These are phyloP conservation scores for Tinea semifulvella DNA, from an alignment of 2,888 invertebrate genomes.

Conservation along the genomic window DNA sequence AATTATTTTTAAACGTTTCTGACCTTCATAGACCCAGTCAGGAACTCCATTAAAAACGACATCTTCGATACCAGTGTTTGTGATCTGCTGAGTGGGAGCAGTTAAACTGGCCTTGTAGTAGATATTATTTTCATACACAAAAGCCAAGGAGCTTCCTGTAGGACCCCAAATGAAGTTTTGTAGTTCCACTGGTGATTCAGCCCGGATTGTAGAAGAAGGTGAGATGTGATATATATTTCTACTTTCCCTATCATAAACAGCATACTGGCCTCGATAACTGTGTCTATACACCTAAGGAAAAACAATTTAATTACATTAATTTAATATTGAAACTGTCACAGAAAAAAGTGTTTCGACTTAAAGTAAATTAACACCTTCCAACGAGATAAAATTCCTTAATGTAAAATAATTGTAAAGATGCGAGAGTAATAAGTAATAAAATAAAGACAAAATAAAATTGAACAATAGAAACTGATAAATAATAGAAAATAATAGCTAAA, in stretches of 20 bases:
- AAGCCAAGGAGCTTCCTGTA: constrained; percentile 76
- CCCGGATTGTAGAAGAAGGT: constrained; percentile 26
- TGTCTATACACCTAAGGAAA: constrained; percentile 76
- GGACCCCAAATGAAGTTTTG: constrained; percentile 83
- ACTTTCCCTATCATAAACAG: constrained; percentile 70
- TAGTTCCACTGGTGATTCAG: constrained; percentile 44
- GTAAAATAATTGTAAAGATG: too few relatives aligned
- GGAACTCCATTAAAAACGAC: constrained; percentile 85
- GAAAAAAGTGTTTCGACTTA: too few relatives aligned
- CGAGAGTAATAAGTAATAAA: too few relatives aligned
- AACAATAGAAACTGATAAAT: too few relatives aligned
- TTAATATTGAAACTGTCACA: too few relatives aligned
- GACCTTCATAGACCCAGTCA: constrained; percentile 96
- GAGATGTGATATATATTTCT: constrained; percentile 38
- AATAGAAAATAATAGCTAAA: too few relatives aligned
- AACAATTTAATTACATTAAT: too few relatives aligned
- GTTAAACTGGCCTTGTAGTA: constrained; percentile 72
- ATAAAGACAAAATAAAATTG: too few relatives aligned
- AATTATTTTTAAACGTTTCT: too few relatives aligned
- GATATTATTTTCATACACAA: constrained; percentile 78
- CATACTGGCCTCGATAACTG: constrained; percentile 80
- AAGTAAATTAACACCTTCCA: too few relatives aligned
- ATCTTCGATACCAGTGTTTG: constrained; percentile 67
- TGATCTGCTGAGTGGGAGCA: constrained; percentile 62
- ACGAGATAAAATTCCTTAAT: too few relatives aligned